Evolutionary conservation across 1,140 invertebrate species (phyloP), one percentile per base, ranked within the genome.

Genomic region (Bombus consobrinus): DNA sequence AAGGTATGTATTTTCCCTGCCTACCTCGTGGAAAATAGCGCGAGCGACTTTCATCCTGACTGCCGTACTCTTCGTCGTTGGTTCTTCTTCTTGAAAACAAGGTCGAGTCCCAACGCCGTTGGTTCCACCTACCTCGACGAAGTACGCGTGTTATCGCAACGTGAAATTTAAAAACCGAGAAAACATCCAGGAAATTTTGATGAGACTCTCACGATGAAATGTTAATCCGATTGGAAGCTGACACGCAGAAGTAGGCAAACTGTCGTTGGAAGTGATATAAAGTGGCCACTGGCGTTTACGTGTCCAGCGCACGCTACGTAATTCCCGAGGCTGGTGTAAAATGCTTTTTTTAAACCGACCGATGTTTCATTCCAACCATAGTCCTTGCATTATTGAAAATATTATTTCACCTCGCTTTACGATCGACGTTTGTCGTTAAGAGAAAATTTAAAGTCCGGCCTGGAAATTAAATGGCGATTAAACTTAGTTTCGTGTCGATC

Each of bases 1-100:
- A 82, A 91, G 79, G 68, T 87, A 91, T 91, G 71, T 87, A 91
- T 91, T 91, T 83, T 89, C 84, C 81, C 72, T 83, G 82, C 81
- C 87, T 85, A 77, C 87, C 62, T 83, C 83, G 79, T 66, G 84
- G 81, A 88, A 89, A 90, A 91, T 84, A 57, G 69, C 79, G 81
- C 74, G 74, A 82, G 69, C 28, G n/a, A 80, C 72, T 86, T 80
- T 74, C 80, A 89, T 83, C 80, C 87, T 77, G 59, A 12, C 77
- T 72, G 22, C 69, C 37, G 32, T 25, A 34, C 37, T 76, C 13
- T 28, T 59, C 74, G 57, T 72, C 77, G 80, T 82, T 83, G 71
- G 57, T 15, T 47, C 79, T 22, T 32, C 34, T 32, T 37, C 59
- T 28, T 73, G 25, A 57, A 72, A 86, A 79, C 75, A 73, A 76